Base-by-base conservation (phyloP, 2,113 vertebrate species). In the Poecilia latipinna region DNA sequence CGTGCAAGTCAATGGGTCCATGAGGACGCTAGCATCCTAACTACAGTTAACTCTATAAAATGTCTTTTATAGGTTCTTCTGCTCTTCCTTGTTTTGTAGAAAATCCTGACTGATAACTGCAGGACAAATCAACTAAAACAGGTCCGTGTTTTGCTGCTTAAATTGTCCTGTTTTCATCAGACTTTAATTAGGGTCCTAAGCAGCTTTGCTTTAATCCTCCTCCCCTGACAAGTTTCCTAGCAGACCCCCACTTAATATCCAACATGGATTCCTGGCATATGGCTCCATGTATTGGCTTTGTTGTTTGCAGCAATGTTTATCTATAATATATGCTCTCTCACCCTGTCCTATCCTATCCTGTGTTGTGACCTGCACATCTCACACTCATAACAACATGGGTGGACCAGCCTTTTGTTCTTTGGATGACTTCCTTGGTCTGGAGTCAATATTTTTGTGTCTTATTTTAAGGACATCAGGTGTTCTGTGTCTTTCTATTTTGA, bases 131-230 rank as follows among this genome's bases (percentile, higher is more conserved):
- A n/a, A 51, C 54, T 48, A 11, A 10, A 72, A 31, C 42, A 79
- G 8, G 0, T 5, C 12, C 2, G 2, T 73, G 29, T 75, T 81
- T 80, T 71, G 42, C 48, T 68, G 48, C 68, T 79, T 65, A 8
- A 54, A 62, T 68, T 64, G 75, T 82, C 74, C 37, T 77, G 62
- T 69, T 80, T 89, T 75, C 80, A 75, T 70, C 42, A 54, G 77
- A 61, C 70, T 70, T 86, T 88, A 88, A 90, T 90, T 75, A 80
- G 86, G 32, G 76, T 74, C 32, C 29, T 91, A 91, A 94, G 89
- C 33, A 86, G 90, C 88, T 91, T 92, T 89, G 22, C 70, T 29
- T 51, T 91, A 89, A 93, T 91, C 87, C 63, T 74, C 86, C 61
- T 74, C 86, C 61, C 73, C 54, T 37, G 48, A 84, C 68, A 90